A percentile compares a stretch with the other conserved stretches of the same genome.
Conservation (phyloP, 2,797 vertebrate species). For the Chloroceryle inda region DNA sequence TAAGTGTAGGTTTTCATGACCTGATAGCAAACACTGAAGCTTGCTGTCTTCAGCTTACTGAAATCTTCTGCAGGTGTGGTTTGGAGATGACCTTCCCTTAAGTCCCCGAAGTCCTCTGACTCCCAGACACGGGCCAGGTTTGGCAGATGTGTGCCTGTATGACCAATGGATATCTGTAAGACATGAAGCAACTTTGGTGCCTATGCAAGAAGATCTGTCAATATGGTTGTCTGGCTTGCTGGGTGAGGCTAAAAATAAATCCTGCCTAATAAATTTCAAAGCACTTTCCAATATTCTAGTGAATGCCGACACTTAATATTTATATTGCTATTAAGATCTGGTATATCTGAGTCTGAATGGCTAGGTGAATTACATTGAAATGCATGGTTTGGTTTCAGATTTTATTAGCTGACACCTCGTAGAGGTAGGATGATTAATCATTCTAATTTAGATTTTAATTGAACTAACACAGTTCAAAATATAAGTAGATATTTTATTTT, state of each 20-base stretch:
- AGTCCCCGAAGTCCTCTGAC: constrained; percentile 86
- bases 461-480: too few relatives aligned
- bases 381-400: background rate
- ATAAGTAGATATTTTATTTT: background rate
- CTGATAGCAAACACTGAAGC: background rate
- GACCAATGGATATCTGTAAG: constrained; percentile 96
- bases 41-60: background rate
- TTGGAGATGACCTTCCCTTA: constrained; percentile 89
- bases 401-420: background rate
- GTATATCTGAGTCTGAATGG: background rate
- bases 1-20: background rate
- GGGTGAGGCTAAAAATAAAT: constrained; percentile 81
- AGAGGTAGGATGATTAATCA: background rate
- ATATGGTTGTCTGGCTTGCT: constrained; percentile 94
- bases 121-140: constrained; percentile 90
- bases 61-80: constrained; percentile 86
- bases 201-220: constrained; percentile 97
- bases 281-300: background rate
- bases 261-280: background rate
- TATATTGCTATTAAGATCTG: background rate
- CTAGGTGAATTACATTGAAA: background rate
- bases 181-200: constrained; percentile 92
- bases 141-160: constrained; percentile 92
- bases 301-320: background rate
- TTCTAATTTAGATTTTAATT: background rate